Conservation (phyloP, 2,888 invertebrate genomes). For the Hartigia nigra region DNA sequence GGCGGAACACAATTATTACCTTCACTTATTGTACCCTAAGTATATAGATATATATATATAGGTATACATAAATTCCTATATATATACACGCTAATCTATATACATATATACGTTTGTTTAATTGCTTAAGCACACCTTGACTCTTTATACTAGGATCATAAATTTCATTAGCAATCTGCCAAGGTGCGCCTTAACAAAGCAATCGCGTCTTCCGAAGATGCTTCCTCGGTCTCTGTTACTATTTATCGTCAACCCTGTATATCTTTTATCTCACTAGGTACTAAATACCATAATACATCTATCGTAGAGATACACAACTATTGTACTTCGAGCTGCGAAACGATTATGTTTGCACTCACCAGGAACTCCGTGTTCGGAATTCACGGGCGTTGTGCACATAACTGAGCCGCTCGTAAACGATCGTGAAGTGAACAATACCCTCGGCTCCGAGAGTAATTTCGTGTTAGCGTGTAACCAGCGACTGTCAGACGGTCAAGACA, state of each 20-base stretch:
- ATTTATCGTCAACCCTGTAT: background rate
- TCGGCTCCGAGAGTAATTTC: background rate
- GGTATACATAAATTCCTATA: background rate
- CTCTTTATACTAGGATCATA: background rate
- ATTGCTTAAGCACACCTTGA: background rate
- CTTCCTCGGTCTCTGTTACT: background rate
- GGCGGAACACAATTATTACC: constrained; percentile 18
- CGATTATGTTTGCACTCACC: constrained; percentile 3
- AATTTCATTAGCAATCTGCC: background rate
- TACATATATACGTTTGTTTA: background rate
- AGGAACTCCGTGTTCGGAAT: background rate
- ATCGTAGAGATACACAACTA: background rate
- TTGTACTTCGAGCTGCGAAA: background rate
- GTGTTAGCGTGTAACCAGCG: background rate
- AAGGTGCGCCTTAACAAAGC: background rate
- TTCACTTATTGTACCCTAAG: background rate
- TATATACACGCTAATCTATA: background rate
- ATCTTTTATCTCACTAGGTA: background rate
- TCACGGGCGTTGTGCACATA: background rate
- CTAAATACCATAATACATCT: background rate
- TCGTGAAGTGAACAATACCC: constrained; percentile 1
- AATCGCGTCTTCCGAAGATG: background rate
- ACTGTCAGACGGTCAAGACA: background rate
- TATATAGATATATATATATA: background rate
- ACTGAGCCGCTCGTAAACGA: background rate